These are phyloP conservation scores for Centroberyx gerrardi DNA, from an alignment of 2,797 vertebrate genomes.

Conservation along the genomic window DNA sequence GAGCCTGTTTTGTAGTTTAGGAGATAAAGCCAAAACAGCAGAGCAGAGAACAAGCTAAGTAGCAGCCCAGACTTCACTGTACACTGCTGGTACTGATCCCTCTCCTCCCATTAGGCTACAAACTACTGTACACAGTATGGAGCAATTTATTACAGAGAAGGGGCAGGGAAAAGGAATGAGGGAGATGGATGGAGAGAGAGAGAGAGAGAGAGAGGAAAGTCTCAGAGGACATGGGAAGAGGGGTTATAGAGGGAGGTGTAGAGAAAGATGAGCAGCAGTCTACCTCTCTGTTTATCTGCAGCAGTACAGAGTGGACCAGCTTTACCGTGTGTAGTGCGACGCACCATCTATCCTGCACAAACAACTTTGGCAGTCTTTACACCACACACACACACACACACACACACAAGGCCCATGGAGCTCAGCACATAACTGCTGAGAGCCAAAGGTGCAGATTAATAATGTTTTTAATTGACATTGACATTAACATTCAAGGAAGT, in stretches of 20 bases:
- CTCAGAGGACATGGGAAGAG: not conserved
- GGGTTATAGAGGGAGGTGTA: not conserved
- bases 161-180: not conserved
- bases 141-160: not conserved
- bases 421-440: not conserved
- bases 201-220: not conserved
- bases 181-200: not conserved
- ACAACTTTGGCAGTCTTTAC: too few relatives aligned
- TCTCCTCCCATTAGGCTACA: constrained; percentile 7
- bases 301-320: constrained; percentile 4
- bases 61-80: constrained; percentile 10
- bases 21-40: constrained; percentile 13
- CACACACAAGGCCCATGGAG: too few relatives aligned
- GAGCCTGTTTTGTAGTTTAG: not conserved
- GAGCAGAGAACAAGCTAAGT: constrained; percentile 6
- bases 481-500: not conserved
- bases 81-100: constrained; percentile 1
- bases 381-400: too few relatives aligned
- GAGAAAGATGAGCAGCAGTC: constrained; percentile 7
- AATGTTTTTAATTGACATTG: not conserved
- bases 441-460: not conserved
- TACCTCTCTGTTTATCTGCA: not conserved
- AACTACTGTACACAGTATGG: not conserved
- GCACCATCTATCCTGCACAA: not conserved
- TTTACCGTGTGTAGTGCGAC: not conserved